phyloP scores from a whole-genome alignment of 2,113 vertebrate genomes.

The Phylloscopus whistleri region DNA sequence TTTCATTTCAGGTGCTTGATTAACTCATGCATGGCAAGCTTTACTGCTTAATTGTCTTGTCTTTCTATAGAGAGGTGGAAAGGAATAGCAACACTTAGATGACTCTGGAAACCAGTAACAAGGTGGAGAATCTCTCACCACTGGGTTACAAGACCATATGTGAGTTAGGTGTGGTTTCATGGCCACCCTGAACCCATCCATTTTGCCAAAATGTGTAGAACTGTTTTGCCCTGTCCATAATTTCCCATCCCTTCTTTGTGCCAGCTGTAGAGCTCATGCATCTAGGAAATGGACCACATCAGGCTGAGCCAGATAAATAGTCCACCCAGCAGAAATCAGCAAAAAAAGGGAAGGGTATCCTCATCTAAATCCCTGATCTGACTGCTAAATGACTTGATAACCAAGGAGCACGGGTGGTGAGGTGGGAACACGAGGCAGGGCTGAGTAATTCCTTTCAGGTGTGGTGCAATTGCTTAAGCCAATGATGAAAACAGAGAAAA shows the following conservation, averaged over 20 bases:
- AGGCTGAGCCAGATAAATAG: neutral
- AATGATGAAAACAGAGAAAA: neutral
- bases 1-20: neutral
- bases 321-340: neutral
- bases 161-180: neutral
- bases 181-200: neutral
- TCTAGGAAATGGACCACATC: neutral
- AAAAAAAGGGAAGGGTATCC: neutral
- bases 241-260: neutral
- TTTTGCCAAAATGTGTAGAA: neutral
- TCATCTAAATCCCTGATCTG: neutral
- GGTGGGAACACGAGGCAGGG: neutral
- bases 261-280: neutral
- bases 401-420: neutral
- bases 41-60: neutral
- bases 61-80: neutral
- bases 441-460: slow-evolving; percentile 11
- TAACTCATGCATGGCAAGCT: neutral
- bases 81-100: neutral
- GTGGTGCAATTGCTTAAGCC: neutral
- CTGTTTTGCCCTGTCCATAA: neutral
- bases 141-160: neutral
- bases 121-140: neutral
- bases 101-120: neutral
- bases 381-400: neutral